Conservation (phyloP, 2,797 vertebrate genomes). For the Channallabes apus region DNA sequence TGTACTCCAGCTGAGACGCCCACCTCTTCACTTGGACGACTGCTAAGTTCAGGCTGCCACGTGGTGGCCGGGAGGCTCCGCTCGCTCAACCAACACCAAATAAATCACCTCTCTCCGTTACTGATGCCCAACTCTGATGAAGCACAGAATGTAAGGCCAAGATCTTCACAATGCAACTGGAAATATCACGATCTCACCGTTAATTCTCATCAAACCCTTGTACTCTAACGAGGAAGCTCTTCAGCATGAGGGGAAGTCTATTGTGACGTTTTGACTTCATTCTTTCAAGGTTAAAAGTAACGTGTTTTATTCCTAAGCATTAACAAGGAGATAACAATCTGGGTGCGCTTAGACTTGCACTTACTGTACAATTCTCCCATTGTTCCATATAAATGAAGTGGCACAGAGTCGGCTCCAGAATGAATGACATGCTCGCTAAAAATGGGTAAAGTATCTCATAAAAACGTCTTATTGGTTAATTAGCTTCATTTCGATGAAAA, state of each 20-base stretch:
- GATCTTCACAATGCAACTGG: background rate
- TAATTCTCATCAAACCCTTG: background rate
- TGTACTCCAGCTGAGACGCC: slow-evolving; percentile 55
- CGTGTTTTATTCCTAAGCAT: background rate
- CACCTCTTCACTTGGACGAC: slow-evolving; percentile 60
- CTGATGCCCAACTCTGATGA: background rate
- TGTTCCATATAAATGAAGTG: background rate
- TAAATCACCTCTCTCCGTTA: background rate
- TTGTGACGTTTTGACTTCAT: slow-evolving; percentile 61
- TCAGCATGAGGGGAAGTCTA: slow-evolving; percentile 43
- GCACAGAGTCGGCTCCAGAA: background rate
- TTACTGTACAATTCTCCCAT: background rate
- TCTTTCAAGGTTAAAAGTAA: slow-evolving; percentile 63
- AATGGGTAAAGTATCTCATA: background rate
- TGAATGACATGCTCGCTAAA: background rate
- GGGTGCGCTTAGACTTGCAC: background rate
- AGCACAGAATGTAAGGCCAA: background rate
- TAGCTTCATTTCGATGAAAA: background rate
- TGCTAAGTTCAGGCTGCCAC: slow-evolving; percentile 67
- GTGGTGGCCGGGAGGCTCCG: slow-evolving; percentile 69
- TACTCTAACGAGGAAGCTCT: slow-evolving; percentile 56
- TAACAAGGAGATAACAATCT: background rate
- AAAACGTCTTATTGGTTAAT: background rate
- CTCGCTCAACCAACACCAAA: slow-evolving; percentile 60
- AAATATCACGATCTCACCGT: no score